These are phyloP conservation scores for Lacerta viridis DNA, from an alignment of 2,797 vertebrate genomes.

Conservation along the genomic window DNA sequence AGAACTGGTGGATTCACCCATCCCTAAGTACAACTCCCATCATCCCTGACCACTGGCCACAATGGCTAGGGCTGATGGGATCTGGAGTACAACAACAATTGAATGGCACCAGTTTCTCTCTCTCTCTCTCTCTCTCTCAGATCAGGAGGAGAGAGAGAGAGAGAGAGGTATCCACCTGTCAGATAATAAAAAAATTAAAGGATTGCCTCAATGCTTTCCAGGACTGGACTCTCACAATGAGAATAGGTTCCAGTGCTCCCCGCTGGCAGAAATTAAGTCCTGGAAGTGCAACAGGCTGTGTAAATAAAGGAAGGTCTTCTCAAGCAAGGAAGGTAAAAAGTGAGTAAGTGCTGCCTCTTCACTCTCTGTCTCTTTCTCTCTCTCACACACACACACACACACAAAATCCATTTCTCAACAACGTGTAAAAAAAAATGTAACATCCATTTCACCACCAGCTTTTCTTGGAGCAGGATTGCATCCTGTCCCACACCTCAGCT, in stretches of 20 bases:
- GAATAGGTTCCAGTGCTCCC: not conserved
- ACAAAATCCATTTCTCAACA: not conserved
- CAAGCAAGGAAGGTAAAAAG: not conserved
- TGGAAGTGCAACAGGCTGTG: not conserved
- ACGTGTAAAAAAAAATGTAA: slow-evolving; percentile 21
- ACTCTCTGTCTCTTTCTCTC: no score
- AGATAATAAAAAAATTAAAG: not conserved
- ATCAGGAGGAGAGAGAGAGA: no score
- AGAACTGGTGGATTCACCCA: no score
- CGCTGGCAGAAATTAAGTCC: not conserved
- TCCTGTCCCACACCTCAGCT: not conserved
- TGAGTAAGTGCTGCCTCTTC: accelerated
- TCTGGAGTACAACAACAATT: no score
- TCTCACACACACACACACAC: accelerated
- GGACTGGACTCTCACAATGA: not conserved
- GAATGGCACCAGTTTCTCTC: no score
- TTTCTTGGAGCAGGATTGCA: accelerated
- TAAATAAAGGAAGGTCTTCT: not conserved
- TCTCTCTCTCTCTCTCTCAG: no score
- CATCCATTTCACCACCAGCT: slow-evolving; percentile 34
- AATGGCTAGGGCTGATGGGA: no score
- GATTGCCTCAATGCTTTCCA: not conserved
- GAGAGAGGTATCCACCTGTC: no score
- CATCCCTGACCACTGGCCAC: no score
- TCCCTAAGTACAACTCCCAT: no score